Base-by-base conservation (phyloP, 2,797 vertebrate genomes). In the Eleutherodactylus coqui region DNA sequence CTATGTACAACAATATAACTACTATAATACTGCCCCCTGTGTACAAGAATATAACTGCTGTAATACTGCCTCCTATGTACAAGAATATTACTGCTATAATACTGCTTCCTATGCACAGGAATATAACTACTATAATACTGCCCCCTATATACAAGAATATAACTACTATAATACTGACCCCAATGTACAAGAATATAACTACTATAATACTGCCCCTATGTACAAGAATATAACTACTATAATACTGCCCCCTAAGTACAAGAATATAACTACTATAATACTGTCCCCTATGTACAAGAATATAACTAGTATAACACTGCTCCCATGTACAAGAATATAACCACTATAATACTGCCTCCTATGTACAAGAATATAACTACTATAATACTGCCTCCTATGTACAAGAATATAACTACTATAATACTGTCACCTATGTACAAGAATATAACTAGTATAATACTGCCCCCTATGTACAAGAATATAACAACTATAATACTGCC, bases 221-320 rank as follows among this genome's bases (percentile, higher is more conserved):
- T 34, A 67, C 32, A 67, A 67, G 62, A 67, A 67, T 67, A 67
- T 67, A 67, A 67, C 17, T 67, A 67, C 62, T 67, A 67, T 67
- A 60, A 60, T 29, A 60, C 58, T 60, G 58, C 58, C 19, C 29
- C 16, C n/a, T 53, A 60, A 60, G 17, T 64, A 53, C 29, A 32
- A 16, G 27, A 64, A 64, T 32, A 64, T 64, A 64, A 29, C 60
- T 64, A 64, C 60, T 32, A 32, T 16, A 64, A 64, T 55, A 55
- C 53, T 55, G 53, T 24, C 24, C 24, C 53, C 24, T n/a, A 55
- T 55, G 7, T 55, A 24, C 53, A 55, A n/a, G 24, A n/a, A 55
- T 58, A 58, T 58, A 58, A 58, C 53, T 27, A 21, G 21, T 58
- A 58, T 58, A 58, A 58, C n/a, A 58, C 53, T 58, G 53, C 53